Percentiles rank a stretch among this genome's conserved stretches.
Conservation (phyloP, 2,113 vertebrate genomes). For the Semicossyphus pulcher region DNA sequence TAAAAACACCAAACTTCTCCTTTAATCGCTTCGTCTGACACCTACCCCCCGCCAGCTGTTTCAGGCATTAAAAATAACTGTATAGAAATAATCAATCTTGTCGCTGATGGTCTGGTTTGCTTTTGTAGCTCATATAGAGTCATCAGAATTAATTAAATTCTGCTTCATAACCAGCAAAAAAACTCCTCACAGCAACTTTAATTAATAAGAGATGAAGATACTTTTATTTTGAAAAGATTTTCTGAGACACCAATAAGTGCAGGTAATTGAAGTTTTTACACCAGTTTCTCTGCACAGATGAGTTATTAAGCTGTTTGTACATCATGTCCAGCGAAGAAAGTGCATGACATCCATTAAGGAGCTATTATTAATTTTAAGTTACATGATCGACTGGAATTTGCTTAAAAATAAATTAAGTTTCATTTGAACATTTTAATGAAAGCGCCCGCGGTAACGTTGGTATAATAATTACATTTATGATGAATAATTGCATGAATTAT, state of each 20-base stretch:
- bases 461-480: slow-evolving; percentile 56
- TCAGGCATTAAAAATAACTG: too few relatives aligned
- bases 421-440: slow-evolving; percentile 23
- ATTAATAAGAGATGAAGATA: too few relatives aligned
- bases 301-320: background rate
- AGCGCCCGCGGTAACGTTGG: slow-evolving; percentile 25
- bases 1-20: too few relatives aligned
- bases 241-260: background rate
- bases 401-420: slow-evolving; percentile 21
- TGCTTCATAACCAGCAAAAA: too few relatives aligned
- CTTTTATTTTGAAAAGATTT: background rate
- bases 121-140: too few relatives aligned
- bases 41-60: too few relatives aligned
- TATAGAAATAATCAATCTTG: too few relatives aligned
- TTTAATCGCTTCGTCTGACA: too few relatives aligned
- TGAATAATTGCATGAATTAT: slow-evolving; percentile 64
- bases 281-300: background rate
- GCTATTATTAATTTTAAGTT: slow-evolving; percentile 27
- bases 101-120: too few relatives aligned
- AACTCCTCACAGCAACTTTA: too few relatives aligned
- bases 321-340: background rate
- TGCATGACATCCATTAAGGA: background rate
- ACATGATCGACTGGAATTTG: slow-evolving; percentile 16
- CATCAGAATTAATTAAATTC: too few relatives aligned
- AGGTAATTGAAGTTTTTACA: background rate